phyloP scores from a whole-genome alignment of 2,113 vertebrate species.

The Ammospiza caudacuta region DNA sequence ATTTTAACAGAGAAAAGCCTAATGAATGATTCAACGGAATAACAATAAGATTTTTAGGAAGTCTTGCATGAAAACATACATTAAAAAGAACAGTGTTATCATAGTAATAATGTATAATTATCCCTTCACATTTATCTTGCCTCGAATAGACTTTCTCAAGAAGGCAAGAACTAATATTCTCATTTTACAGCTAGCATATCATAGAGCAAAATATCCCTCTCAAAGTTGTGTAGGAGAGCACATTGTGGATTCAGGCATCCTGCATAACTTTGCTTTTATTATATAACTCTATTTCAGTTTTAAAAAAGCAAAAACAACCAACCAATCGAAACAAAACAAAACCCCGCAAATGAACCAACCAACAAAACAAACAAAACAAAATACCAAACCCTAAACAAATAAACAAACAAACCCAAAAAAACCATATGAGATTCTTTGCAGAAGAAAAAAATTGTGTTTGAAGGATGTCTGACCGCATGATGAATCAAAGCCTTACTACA shows the following conservation, averaged over 20 bases:
- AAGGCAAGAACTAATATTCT: not conserved
- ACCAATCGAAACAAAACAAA: too few relatives aligned
- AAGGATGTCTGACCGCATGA: not conserved
- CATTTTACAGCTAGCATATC: not conserved
- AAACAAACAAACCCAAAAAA: not conserved
- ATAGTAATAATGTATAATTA: constrained; percentile 21
- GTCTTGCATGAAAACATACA: not conserved
- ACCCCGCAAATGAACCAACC: not conserved
- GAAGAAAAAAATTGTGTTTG: not conserved
- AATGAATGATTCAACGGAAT: not conserved
- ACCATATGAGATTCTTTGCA: not conserved
- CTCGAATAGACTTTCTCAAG: not conserved
- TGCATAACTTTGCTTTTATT: not conserved
- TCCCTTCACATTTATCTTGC: not conserved
- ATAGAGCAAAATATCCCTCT: not conserved
- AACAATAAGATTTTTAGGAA: not conserved
- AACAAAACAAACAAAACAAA: too few relatives aligned
- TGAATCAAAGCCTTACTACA: not conserved
- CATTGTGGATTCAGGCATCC: not conserved
- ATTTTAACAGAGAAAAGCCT: not conserved
- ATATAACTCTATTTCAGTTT: not conserved
- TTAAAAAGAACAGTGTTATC: constrained; percentile 5
- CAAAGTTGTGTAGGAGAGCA: not conserved
- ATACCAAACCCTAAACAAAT: not conserved
- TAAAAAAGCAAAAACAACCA: not conserved